phyloP scores from a whole-genome alignment of 2,113 vertebrate species.

The Pygoscelis adeliae region DNA sequence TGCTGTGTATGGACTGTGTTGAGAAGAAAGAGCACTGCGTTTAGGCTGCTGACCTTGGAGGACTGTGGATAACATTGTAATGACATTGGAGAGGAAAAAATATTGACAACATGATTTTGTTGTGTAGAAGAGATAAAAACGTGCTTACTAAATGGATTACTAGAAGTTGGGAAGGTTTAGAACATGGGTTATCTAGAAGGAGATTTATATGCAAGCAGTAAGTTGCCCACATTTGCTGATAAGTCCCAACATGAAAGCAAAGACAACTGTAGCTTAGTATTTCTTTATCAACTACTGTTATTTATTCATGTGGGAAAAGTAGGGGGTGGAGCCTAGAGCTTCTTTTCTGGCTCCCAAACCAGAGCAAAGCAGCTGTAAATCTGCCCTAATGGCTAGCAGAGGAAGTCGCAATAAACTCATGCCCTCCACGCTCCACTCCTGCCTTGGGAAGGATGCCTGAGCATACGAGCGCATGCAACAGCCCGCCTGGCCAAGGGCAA shows the following conservation, averaged over 20 bases:
- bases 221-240: background rate
- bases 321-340: background rate
- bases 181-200: background rate
- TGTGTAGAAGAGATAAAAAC: background rate
- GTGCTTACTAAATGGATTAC: background rate
- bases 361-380: background rate
- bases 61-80: background rate
- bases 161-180: background rate
- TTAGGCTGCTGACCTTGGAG: background rate
- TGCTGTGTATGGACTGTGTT: background rate
- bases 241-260: background rate
- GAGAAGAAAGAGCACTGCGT: background rate
- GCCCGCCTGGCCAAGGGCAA: background rate
- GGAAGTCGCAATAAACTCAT: background rate
- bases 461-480: fast-evolving
- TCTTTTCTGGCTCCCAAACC: background rate
- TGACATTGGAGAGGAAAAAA: background rate
- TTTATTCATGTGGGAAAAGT: background rate
- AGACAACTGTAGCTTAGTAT: background rate
- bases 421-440: background rate
- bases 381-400: background rate
- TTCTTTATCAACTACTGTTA: background rate
- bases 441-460: background rate
- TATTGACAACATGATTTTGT: background rate
- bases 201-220: background rate